These are phyloP conservation scores for Danio jaintianensis DNA, from an alignment of 2,797 vertebrate genomes.

Conservation along the genomic window DNA sequence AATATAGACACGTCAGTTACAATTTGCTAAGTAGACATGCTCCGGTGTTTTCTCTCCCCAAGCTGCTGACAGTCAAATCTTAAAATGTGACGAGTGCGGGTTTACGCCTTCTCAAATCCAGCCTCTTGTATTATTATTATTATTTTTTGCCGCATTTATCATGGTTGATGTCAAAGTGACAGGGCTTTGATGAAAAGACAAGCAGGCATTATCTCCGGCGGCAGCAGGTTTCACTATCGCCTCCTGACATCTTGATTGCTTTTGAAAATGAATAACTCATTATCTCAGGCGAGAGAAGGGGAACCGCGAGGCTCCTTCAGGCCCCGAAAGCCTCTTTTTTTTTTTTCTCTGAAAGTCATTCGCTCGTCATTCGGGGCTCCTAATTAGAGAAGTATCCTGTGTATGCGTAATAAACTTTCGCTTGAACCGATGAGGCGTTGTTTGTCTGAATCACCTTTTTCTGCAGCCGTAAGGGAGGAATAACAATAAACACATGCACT, in stretches of 20 bases:
- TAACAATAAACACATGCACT: not conserved
- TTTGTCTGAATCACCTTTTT: slow-evolving; percentile 13
- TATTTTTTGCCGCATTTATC: slow-evolving; percentile 53
- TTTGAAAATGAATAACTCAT: slow-evolving; percentile 68
- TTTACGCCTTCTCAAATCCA: slow-evolving; percentile 53
- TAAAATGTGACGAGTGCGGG: slow-evolving; percentile 44
- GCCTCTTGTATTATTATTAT: slow-evolving; percentile 48
- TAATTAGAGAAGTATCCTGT: slow-evolving; percentile 55
- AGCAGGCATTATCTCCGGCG: slow-evolving; percentile 60
- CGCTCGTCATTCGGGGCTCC: slow-evolving; percentile 35
- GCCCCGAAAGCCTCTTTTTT: slow-evolving; percentile 22
- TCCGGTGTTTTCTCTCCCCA: slow-evolving; percentile 48
- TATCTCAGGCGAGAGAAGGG: slow-evolving; percentile 55
- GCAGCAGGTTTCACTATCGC: slow-evolving; percentile 60
- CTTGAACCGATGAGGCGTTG: slow-evolving; percentile 19
- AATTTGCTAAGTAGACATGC: slow-evolving; percentile 58
- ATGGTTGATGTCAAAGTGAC: slow-evolving; percentile 59
- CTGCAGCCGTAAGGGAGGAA: slow-evolving; percentile 4
- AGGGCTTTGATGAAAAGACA: slow-evolving; percentile 64
- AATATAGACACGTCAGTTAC: slow-evolving; percentile 59
- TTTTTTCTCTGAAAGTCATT: slow-evolving; percentile 54
- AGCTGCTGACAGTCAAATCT: slow-evolving; percentile 53
- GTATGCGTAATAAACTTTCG: slow-evolving; percentile 43
- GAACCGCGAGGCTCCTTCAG: slow-evolving; percentile 49
- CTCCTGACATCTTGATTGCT: slow-evolving; percentile 66